Evolutionary conservation across 2,888 invertebrate species (phyloP), one percentile per base, ranked within the genome.

Genomic region (Falcaria lacertinaria): DNA sequence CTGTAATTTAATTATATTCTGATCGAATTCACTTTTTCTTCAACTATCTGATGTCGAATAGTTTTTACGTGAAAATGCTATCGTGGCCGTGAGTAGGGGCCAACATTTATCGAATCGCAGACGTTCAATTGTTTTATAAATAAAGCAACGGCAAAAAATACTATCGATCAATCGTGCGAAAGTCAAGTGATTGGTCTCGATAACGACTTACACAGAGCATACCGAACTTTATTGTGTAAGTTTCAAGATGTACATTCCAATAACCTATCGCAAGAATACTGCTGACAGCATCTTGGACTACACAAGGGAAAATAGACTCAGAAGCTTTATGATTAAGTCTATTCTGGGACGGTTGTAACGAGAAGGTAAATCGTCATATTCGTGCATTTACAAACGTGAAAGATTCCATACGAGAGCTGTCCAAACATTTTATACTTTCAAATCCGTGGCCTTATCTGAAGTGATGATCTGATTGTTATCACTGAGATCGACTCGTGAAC

Each of bases 371-470:
- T 66, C 77, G 75, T 85, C 86, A 87, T 83, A 84, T 79, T 79
- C 80, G 77, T 79, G 79, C 76, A 76, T 75, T 60, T 70, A 70
- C 72, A 74, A 73, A 83, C 83, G 83, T 81, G 86, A 84, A 85
- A 85, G 81, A 84, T 85, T 80, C 84, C 80, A 77, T 87, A 83
- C 80, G 78, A 70, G 81, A 79, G 79, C 81, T 84, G 87, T 89
- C 88, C 86, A 84, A 88, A 87, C 87, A 84, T 81, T 87, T 89
- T 89, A 89, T 89, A 88, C 88, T 89, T 88, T 89, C 87, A 89
- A 89, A 89, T 88, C 71, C 70, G 69, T 62, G 8, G 69, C 68
- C 69, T 76, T 86, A 89, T 88, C 88, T 80, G 69, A 79, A 75
- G 87, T 81, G 87, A 82, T 81, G 87, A 88, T 88, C 88, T 82